Percentiles rank a stretch among this genome's conserved stretches.
Conservation (phyloP, 2,888 invertebrate genomes). For the Oligia latruncula region DNA sequence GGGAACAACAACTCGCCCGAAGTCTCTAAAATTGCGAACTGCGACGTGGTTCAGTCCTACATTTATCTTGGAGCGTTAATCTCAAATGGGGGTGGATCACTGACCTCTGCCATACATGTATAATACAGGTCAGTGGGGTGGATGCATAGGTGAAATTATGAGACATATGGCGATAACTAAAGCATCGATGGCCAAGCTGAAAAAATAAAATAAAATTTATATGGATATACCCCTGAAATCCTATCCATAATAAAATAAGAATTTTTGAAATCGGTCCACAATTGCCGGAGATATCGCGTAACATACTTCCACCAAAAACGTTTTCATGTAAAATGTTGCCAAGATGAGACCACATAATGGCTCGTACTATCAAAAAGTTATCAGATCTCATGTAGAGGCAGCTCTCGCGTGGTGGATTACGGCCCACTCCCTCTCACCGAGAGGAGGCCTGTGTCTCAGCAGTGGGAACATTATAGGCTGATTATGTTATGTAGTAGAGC, state of each 20-base stretch:
- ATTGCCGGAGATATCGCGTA: not conserved
- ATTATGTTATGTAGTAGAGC: too few relatives aligned
- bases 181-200: not conserved
- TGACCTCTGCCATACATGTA: too few relatives aligned
- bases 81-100: not conserved
- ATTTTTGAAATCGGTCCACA: not conserved
- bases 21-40: not conserved
- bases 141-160: not conserved
- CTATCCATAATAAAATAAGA: not conserved
- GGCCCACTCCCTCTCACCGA: too few relatives aligned
- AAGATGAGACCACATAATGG: too few relatives aligned
- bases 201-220: not conserved
- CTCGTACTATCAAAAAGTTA: too few relatives aligned
- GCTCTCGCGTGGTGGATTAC: too few relatives aligned
- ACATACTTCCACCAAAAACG: not conserved
- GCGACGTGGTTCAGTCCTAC: not conserved
- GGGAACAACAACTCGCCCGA: not conserved
- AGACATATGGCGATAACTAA: not conserved
- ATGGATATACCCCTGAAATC: not conserved
- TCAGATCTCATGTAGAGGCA: too few relatives aligned
- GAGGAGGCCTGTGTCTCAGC: too few relatives aligned
- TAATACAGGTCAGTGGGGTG: not conserved
- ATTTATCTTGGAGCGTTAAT: not conserved
- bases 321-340: too few relatives aligned
- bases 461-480: too few relatives aligned